Base-by-base conservation (phyloP, 2,797 vertebrate genomes). In the Paramormyrops hopkinsi region DNA sequence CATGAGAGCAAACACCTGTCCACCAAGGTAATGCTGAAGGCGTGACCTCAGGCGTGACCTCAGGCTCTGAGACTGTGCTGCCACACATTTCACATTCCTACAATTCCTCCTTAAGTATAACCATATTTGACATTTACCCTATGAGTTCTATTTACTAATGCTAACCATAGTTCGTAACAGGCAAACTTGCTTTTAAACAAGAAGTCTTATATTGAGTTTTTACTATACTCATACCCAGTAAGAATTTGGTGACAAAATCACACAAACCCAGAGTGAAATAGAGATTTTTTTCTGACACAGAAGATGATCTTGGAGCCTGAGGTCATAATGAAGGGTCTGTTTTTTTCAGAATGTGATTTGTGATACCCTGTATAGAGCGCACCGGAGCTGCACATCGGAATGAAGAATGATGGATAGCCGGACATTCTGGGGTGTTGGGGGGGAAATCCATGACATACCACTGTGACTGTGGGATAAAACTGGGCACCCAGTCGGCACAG, bases 1-100 rank as follows among this genome's bases (percentile, higher is more conserved):
- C 97, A 97, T 0, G 97, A 98, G 90, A 96, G 94, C 14, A 95
- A 96, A 89, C 95, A 95, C 91, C 95, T 95, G 56, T 95, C 96
- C 22, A 90, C 94, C 0, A 95, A 99, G 97, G 98, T 99, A 94
- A 94, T 92, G 17, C 2, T 17, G 22, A 14, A 19, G 14, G 62
- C 19, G 54, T 56, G 54, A 56, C 5, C 54, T n/a, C 17, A 6
- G 4, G 59, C 69, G 59, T 65, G 59, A 62, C 9, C 59, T 25
- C 22, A 3, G 8, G 22, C 69, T 44, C 51, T 25, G 17, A 83
- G 7, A 25, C 29, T 5, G 4, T 1, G 11, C 50, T 12, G 12
- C 29, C 33, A 37, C 65, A 37, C 65, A 73, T 33, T 14, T 14
- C 29, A 73, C 29, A 37, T 73, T 17, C 12, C 9, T 37, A 37